Conservation (phyloP, 2,113 vertebrate species). For the Danionella cerebrum region DNA sequence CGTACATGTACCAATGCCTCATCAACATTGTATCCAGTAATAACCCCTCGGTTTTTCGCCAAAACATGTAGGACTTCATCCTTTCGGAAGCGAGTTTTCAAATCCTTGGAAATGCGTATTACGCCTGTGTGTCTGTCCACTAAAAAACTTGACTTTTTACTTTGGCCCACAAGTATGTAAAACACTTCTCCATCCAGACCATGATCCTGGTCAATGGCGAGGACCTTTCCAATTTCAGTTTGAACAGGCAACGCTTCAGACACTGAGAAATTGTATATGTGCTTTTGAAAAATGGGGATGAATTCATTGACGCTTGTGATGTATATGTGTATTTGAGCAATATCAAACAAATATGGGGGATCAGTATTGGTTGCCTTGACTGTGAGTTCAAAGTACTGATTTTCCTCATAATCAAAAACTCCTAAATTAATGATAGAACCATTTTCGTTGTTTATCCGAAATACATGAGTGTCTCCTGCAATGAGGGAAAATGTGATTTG, state of each 20-base stretch:
- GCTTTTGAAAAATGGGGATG: constrained; percentile 50
- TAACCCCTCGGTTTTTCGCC: constrained; percentile 62
- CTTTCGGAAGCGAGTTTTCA: constrained; percentile 52
- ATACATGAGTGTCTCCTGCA: constrained; percentile 54
- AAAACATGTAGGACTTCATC: constrained; percentile 50
- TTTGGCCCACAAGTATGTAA: constrained; percentile 57
- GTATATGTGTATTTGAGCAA: constrained; percentile 54
- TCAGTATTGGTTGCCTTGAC: constrained; percentile 56
- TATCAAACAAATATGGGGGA: constrained; percentile 44
- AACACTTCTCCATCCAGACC: constrained; percentile 59
- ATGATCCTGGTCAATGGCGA: constrained; percentile 56
- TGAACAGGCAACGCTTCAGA: constrained; percentile 51
- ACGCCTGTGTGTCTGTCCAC: constrained; percentile 52
- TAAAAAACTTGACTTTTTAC: constrained; percentile 53
- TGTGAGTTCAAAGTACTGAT: constrained; percentile 56
- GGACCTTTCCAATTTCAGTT: constrained; percentile 54
- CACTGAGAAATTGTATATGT: constrained; percentile 55
- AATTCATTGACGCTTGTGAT: constrained; percentile 63
- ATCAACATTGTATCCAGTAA: constrained; percentile 56
- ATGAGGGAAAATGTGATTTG: constrained; percentile 56
- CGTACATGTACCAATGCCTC: constrained; percentile 56
- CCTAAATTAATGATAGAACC: constrained; percentile 54
- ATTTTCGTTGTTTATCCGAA: constrained; percentile 53
- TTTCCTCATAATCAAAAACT: constrained; percentile 62
- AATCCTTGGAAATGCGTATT: constrained; percentile 50